These are phyloP conservation scores for Charina bottae DNA, from an alignment of 2,113 vertebrate genomes.

Conservation along the genomic window DNA sequence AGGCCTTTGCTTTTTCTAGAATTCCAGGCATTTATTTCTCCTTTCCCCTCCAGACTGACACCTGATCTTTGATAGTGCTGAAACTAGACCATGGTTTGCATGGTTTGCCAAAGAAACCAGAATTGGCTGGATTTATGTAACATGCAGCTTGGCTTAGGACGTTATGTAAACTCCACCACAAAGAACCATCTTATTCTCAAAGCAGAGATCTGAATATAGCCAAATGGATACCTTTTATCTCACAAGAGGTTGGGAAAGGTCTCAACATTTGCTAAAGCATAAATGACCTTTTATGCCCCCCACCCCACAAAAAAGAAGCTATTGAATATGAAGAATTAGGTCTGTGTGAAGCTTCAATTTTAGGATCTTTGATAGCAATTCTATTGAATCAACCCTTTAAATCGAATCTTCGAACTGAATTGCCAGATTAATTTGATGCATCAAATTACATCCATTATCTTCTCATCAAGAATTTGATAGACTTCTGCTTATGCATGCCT, in stretches of 20 bases:
- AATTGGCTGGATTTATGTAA: background rate
- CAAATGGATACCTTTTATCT: background rate
- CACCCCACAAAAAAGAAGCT: background rate
- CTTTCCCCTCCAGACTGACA: background rate
- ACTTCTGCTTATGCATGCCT: background rate
- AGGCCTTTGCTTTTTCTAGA: background rate
- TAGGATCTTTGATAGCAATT: no score
- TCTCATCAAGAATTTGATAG: background rate
- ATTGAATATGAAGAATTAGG: no score
- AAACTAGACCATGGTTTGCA: background rate
- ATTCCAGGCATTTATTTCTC: background rate
- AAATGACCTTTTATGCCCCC: background rate
- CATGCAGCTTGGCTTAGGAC: background rate
- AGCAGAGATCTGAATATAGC: background rate
- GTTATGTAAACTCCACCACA: background rate
- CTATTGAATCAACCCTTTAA: no score
- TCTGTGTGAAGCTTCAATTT: no score
- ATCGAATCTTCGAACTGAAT: background rate
- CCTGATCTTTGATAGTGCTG: background rate
- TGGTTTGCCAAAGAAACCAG: background rate
- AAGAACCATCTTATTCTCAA: background rate
- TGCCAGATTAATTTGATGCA: background rate
- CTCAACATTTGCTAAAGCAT: background rate
- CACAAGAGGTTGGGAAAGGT: background rate
- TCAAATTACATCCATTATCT: background rate